Evolutionary conservation across 2,113 vertebrate species (phyloP).

Genomic region (Cheirogaleus medius): DNA sequence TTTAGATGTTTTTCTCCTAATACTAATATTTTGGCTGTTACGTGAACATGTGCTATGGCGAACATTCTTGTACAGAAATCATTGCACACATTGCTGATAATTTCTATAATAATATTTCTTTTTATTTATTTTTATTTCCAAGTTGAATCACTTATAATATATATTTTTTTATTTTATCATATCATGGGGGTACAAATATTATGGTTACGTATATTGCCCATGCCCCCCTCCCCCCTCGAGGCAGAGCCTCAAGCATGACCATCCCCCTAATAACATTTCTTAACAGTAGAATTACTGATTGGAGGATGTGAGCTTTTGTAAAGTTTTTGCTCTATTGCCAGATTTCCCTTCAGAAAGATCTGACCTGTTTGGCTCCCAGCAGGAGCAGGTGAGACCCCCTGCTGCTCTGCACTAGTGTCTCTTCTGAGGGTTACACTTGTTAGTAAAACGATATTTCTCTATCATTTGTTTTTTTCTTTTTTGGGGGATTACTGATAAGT

Average conservation of each 20-base stretch:
- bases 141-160: too few species aligned
- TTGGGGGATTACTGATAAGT: background rate
- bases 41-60: background rate
- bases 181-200: too few species aligned
- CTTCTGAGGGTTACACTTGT: background rate
- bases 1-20: background rate
- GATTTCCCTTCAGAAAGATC: slow-evolving; percentile 23
- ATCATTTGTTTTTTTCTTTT: background rate
- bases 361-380: background rate
- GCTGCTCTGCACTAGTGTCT: background rate
- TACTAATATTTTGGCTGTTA: background rate
- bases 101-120: slow-evolving; percentile 15
- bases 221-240: too few species aligned
- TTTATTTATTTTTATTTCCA: too few species aligned
- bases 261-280: too few species aligned
- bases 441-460: background rate
- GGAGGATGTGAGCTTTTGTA: background rate
- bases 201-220: too few species aligned
- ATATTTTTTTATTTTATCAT: too few species aligned
- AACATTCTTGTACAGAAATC: background rate
- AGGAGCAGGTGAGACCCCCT: background rate
- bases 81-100: background rate
- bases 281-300: background rate
- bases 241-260: too few species aligned
- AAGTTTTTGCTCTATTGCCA: background rate